Conservation (phyloP, 2,113 vertebrate genomes). For the Chaenocephalus aceratus region DNA sequence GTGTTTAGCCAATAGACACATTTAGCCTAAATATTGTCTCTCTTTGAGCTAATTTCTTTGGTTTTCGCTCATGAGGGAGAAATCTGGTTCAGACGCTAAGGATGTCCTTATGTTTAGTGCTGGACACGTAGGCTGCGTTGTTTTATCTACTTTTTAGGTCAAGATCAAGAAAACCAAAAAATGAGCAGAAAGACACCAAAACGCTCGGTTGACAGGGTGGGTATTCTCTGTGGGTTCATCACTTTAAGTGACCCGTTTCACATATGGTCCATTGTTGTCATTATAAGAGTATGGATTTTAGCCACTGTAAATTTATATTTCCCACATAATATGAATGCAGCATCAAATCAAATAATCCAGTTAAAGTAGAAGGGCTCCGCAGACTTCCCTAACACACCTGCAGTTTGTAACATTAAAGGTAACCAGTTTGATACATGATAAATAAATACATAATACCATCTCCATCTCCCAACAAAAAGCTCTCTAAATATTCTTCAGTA, state of each 20-base stretch:
- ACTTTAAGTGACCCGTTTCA: neutral
- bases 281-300: neutral
- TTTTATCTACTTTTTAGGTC: too few relatives aligned
- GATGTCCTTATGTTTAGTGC: too few relatives aligned
- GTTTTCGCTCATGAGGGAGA: too few relatives aligned
- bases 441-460: conserved; percentile 20
- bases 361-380: neutral
- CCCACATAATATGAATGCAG: conserved; percentile 3
- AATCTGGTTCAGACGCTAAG: too few relatives aligned
- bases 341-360: neutral
- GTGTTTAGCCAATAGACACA: neutral
- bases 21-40: too few relatives aligned
- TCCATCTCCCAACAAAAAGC: neutral
- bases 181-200: neutral
- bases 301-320: neutral
- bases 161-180: too few relatives aligned
- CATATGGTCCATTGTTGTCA: neutral
- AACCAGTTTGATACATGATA: conserved; percentile 25
- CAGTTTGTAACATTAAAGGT: neutral
- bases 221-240: neutral
- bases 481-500: neutral
- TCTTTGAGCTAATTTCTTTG: neutral
- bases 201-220: neutral
- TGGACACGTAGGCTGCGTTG: too few relatives aligned
- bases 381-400: neutral